A percentile compares a stretch with the other conserved stretches of the same genome.
These are phyloP conservation scores for Pagrus major DNA, from an alignment of 2,113 vertebrate species.

Conservation along the genomic window DNA sequence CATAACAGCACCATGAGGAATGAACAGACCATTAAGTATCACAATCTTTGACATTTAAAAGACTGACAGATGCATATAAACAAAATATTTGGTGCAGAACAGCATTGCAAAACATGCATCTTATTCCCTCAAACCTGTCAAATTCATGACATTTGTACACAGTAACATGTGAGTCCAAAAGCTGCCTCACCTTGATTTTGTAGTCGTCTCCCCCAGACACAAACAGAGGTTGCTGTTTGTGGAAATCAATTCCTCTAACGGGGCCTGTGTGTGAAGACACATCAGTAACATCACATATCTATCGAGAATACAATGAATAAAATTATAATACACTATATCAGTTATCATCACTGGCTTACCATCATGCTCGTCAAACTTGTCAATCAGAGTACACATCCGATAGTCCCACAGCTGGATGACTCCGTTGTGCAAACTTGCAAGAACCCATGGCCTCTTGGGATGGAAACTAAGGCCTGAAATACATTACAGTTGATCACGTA, in stretches of 20 bases:
- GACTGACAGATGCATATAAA: no score
- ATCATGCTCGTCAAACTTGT: constrained; percentile 98
- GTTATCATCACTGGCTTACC: constrained; percentile 80
- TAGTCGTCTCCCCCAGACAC: constrained; percentile 98
- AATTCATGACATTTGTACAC: neutral
- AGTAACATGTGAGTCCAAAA: neutral
- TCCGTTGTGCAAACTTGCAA: constrained; percentile 96
- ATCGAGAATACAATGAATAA: neutral
- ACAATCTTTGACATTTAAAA: neutral
- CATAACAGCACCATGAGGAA: neutral
- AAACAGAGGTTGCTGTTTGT: constrained; percentile 98
- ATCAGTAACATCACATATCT: neutral
- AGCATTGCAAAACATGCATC: neutral
- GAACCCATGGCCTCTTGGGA: constrained; percentile 96
- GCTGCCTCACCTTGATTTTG: constrained; percentile 92
- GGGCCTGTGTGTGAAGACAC: constrained; percentile 83
- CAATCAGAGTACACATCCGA: constrained; percentile 97
- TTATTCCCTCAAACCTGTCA: neutral
- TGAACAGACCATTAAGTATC: neutral
- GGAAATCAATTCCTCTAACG: constrained; percentile 96
- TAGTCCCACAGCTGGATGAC: constrained; percentile 99
- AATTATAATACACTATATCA: neutral
- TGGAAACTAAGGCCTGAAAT: constrained; percentile 94
- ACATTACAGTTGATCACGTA: neutral
- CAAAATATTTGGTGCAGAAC: neutral